Base-by-base conservation (phyloP, 2,113 vertebrate genomes). In the Tympanuchus pallidicinctus region DNA sequence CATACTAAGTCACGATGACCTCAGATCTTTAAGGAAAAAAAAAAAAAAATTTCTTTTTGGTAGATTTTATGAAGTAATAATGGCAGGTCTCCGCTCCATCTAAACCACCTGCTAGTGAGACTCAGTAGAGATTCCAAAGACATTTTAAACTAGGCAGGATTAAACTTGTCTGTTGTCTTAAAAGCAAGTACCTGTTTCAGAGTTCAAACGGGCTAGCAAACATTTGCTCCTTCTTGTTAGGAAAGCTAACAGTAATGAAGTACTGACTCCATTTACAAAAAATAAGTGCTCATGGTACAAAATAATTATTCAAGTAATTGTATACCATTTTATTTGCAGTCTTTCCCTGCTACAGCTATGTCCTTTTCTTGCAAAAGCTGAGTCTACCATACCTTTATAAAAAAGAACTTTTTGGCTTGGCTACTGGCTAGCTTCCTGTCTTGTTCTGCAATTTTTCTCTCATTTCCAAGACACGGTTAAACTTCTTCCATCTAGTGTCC, bases 311-410 rank as follows among this genome's bases (percentile, higher is more conserved):
- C 66, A 60, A 69, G 10, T 19, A 69, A 10, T 52, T 76, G 13
- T n/a, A 27, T 40, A 21, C 75, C 19, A 3, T 19, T 4, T 60
- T 76, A 11, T 30, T 72, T 24, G 25, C 36, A 64, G 22, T 25
- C 34, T 75, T 69, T 25, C 50, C 10, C 60, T 7, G 4, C 22
- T 34, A 13, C 6, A n/a, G 1, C 27, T 81, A 9, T 5, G 1
- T 38, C 7, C 1, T 45, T 92, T 70, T 70, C n/a, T 43, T 77
- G 22, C 48, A 25, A 27, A 50, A 63, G 20, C 36, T 48, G n/a
- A 27, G 14, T 1, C 3, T 52, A 34, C 1, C 56, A 8, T 4
- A n/a, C 2, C 9, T 43, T 63, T 52, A 38, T 8, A 27, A 36
- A 83, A 70, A 13, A 13, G 5, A 34, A 8, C 6, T 34, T 66